Base-by-base conservation (phyloP, 1,140 invertebrate genomes). In the Brachionus asplanchnoidis region DNA sequence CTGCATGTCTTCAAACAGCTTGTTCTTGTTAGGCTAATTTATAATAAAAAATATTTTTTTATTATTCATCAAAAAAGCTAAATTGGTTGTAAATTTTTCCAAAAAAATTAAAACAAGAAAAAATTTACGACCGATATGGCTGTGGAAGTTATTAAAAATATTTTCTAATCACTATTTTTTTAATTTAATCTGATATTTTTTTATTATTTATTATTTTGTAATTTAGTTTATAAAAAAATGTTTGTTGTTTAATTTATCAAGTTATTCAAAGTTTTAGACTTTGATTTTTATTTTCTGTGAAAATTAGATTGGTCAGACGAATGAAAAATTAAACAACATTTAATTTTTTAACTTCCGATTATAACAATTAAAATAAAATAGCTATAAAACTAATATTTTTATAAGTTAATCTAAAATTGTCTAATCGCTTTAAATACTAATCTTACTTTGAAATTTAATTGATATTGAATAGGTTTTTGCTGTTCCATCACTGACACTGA, bases 261-360 rank as follows among this genome's bases (percentile, higher is more conserved):
- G 5, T 26, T 20, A 60, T 60, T 60, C 53, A 9, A 60, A 60
- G 53, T 12, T 23, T 11, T 60, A 60, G 20, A 7, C 20, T 60
- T 60, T 60, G 53, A 60, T 60, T 60, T 60, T 60, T 23, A 60
- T 20, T 20, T 60, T 23, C 6, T 60, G 53, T 60, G 53, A 60
- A 60, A 60, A 60, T 20, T 23, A 60, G 53, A 60, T 20, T 20
- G 20, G 53, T 60, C 53, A 60, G 17, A 60, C 66, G 17, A 68
- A 68, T 32, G 32, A 68, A 68, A 68, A 68, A 68, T 68, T 32
- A 68, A 68, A 32, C 66, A 68, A 68, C 66, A 68, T 68, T 68
- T 68, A 23, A 60, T 36, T 68, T 68, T 68, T 68, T 68, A 68
- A 68, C 66, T 68, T 68, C 66, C 66, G 32, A 32, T 40, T 32